Evolutionary conservation across 2,113 vertebrate species (phyloP), one percentile per base, ranked within the genome.

Genomic region (Gnathonemus longibarbis): DNA sequence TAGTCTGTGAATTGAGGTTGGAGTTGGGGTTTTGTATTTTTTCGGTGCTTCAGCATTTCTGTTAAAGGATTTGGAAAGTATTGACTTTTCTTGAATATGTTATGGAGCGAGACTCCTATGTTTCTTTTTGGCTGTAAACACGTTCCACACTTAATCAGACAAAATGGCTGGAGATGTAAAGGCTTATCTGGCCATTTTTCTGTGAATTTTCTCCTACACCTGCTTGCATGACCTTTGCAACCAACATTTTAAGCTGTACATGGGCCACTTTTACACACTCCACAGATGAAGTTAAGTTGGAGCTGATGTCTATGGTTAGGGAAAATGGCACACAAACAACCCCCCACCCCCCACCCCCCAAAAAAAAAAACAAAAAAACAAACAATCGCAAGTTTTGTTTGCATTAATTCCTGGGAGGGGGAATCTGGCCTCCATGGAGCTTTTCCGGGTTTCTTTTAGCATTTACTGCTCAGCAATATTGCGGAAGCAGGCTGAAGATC

Each of bases 141-240:
- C 31, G 0, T 39, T 42, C 31, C 74, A 42, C 31, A 19, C 35
- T 35, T 35, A 74, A 15, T 74, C 27, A 5, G 27, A 35, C 66
- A 77, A 77, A 77, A 39, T 11, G 15, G 70, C 31, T 35, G 31
- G 70, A 15, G 70, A 77, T 19, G 74, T 39, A 39, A 39, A 7
- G 70, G 70, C 35, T 39, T 77, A 42, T 80, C 35, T 19, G 17
- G 5, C 15, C 35, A 42, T 80, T 80, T 77, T 77, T 11, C 31
- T 77, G 70, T 77, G n/a, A 39, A 39, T 77, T 7, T 5, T 17
- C 15, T 80, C 11, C n/a, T 42, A 39, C 74, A 80, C 35, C 74
- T 80, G 49, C 3, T 53, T 87, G 48, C n/a, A 4, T 0, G 86
- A 89, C 93, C 93, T 91, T 93, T 93, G 93, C 90, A 46, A 62